Evolutionary conservation across 2,888 invertebrate genomes (phyloP), one percentile per base, ranked within the genome.

Genomic region (Drosophila anomalata): DNA sequence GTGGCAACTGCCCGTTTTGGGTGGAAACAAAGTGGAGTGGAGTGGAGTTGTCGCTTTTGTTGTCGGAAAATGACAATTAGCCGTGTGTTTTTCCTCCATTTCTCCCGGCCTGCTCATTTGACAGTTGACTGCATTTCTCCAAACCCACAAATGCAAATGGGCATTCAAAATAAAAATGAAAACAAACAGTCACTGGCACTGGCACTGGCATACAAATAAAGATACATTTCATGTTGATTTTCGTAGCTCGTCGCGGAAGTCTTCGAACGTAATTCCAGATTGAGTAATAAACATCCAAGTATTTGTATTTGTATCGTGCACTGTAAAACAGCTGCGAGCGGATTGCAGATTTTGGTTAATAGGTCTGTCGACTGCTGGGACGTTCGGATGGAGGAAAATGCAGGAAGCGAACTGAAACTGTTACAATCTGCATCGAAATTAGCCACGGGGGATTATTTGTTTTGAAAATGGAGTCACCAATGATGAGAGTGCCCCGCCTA

Each of bases 31-130:
- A 59, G 59, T 48, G 53, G 59, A 63, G 65, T 67, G 29, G 50
- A 57, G 59, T 48, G 51, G 59, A 63, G 65, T 67, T 62, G 61
- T 53, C 59, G 75, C 52, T 75, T 65, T 76, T 71, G 77, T 73
- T 88, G 88, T 83, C 88, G 84, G 84, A 84, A 84, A 84, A 85
- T 86, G 77, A 76, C 88, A 85, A 85, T 85, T 85, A 85, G 87
- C 72, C 63, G 75, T 74, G 63, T 72, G 75, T 52, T 51, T 66
- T 66, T 55, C 14, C 59, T 50, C 44, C 51, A 50, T 67, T 22
- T 46, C 44, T 22, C 20, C 31, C 39, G 31, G 56, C 41, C 51
- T 39, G 20, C 78, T 56, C 63, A 77, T 78, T 86, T 86, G 80
- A 86, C 78, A 79, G 80, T 78, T 77, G 83, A 78, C 61, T 86